phyloP scores from a whole-genome alignment of 2,888 invertebrate genomes.

The Elegia similella region DNA sequence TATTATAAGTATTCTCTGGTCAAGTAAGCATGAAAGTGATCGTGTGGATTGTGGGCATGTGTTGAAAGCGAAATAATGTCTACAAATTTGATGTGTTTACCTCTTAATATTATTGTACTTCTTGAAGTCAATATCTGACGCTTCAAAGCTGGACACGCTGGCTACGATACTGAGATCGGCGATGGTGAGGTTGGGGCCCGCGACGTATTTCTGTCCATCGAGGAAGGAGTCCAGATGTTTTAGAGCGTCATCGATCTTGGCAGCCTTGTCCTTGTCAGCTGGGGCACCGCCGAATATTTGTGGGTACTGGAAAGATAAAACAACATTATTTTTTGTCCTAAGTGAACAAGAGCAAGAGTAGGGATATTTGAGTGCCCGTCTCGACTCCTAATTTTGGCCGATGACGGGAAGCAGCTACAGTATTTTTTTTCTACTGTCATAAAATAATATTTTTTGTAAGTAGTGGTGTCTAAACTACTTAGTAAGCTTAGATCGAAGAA shows the following conservation, averaged over 20 bases:
- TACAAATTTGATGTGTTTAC: conserved; percentile 31
- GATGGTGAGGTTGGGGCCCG: conserved; percentile 87
- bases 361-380: too few relatives aligned
- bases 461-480: too few relatives aligned
- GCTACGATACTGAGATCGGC: conserved; percentile 88
- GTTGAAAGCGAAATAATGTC: neutral
- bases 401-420: neutral
- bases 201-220: conserved; percentile 85
- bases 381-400: neutral
- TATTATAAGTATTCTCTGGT: too few relatives aligned
- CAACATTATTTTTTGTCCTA: neutral
- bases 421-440: too few relatives aligned
- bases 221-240: conserved; percentile 87
- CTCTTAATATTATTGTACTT: conserved; percentile 85
- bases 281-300: conserved; percentile 83
- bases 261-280: conserved; percentile 84
- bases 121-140: conserved; percentile 84
- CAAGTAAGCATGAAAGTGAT: too few relatives aligned
- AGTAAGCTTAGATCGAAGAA: too few relatives aligned
- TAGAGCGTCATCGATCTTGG: conserved; percentile 86
- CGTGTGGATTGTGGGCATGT: too few relatives aligned
- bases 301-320: conserved; percentile 72
- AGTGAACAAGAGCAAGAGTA: too few relatives aligned
- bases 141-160: conserved; percentile 86
- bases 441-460: too few relatives aligned